phyloP scores from a whole-genome alignment of 1,140 invertebrate species.

The Drosophila serrata region DNA sequence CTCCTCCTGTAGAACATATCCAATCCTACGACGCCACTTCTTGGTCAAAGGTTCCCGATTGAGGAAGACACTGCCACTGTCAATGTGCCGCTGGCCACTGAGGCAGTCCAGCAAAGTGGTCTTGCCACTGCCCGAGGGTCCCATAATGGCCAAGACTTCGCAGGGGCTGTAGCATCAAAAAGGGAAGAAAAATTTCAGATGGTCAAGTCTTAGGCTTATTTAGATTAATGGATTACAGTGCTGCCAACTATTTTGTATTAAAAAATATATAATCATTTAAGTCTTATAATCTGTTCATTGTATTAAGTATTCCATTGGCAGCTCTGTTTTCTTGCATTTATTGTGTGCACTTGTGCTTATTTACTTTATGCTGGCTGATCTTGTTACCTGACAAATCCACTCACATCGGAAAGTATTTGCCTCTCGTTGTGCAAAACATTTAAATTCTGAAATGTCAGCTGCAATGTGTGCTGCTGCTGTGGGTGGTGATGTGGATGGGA shows the following conservation, averaged over 20 bases:
- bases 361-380: constrained; percentile 46
- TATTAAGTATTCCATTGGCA: neutral
- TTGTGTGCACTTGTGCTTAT: constrained; percentile 7
- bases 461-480: constrained; percentile 87
- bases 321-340: constrained; percentile 11
- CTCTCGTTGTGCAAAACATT: constrained; percentile 86
- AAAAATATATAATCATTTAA: neutral
- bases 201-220: neutral
- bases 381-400: constrained; percentile 88
- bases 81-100: constrained; percentile 89
- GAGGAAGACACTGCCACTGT: constrained; percentile 90
- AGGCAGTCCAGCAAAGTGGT: constrained; percentile 93
- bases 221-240: neutral
- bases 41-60: constrained; percentile 92
- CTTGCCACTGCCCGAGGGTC: constrained; percentile 93
- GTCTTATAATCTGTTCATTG: too few relatives aligned
- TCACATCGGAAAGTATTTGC: constrained; percentile 90
- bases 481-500: constrained; percentile 31
- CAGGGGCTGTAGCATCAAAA: constrained; percentile 87
- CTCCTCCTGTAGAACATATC: constrained; percentile 94
- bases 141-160: constrained; percentile 93
- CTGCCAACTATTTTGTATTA: constrained; percentile 5
- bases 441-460: constrained; percentile 90
- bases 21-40: constrained; percentile 91
- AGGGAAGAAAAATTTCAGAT: neutral